Percentiles rank a stretch among this genome's conserved stretches.
phyloP scores from a whole-genome alignment of 1,140 invertebrate genomes.

The Muscidifurax raptorellus region DNA sequence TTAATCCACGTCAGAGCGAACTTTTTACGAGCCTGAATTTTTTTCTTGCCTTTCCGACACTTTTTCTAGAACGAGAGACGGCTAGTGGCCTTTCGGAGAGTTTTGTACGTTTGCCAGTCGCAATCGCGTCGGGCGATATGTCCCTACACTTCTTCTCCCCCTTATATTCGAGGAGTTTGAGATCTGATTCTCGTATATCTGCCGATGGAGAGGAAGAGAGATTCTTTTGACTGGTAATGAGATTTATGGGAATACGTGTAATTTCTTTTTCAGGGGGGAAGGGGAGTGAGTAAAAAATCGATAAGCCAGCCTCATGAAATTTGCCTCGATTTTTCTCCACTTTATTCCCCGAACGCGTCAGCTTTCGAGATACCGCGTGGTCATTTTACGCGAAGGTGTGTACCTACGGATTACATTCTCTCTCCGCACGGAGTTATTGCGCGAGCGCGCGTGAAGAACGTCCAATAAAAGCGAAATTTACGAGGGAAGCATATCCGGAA shows the following conservation, averaged over 20 bases:
- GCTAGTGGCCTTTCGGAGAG: background rate
- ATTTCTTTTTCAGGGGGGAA: no score
- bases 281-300: no score
- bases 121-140: background rate
- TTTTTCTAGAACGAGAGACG: background rate
- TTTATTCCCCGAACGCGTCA: no score
- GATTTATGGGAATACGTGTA: no score
- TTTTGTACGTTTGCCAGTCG: background rate
- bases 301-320: no score
- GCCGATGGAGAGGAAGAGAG: no score
- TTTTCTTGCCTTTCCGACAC: background rate
- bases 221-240: no score
- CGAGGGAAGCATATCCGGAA: background rate
- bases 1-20: background rate
- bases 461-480: constrained; percentile 25
- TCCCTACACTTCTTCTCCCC: background rate
- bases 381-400: no score
- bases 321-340: no score
- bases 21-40: background rate
- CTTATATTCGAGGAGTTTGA: background rate
- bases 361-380: no score
- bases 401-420: background rate
- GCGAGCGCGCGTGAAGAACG: background rate
- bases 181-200: background rate
- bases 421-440: background rate